Evolutionary conservation across 2,113 vertebrate species (phyloP), one percentile per base, ranked within the genome.

Genomic region (Megaleporinus macrocephalus): DNA sequence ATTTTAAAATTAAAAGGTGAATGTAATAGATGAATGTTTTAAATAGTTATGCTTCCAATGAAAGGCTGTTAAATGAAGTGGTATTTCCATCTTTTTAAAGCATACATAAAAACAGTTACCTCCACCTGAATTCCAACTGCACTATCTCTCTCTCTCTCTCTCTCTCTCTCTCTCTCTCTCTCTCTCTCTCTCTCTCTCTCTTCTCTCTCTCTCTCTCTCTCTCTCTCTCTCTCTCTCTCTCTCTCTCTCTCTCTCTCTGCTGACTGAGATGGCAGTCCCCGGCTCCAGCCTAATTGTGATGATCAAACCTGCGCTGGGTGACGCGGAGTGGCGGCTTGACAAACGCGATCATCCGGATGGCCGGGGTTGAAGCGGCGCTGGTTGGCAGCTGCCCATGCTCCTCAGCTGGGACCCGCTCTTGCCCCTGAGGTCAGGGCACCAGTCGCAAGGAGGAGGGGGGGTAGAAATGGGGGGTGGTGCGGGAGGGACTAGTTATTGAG

Each of bases 301-400:
- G 91, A 94, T 93, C 92, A 94, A 90, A 87, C 86, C 82, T 76
- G 81, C 57, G 59, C 78, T 22, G 76, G 78, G 73, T 94, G 92
- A 94, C 91, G n/a, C 86, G 81, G 89, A 92, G 90, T 95, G 94
- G 94, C 93, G 92, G 91, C 89, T 92, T 94, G 93, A 95, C 94
- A 95, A 92, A 94, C 77, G 90, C 90, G 88, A 90, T 95, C 93
- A 95, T 93, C 91, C 91, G 89, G 91, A 93, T 91, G 87, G 86
- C 83, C 84, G 11, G 65, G 89, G 89, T 91, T 94, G 93, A 94
- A 93, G 89, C 89, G 89, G 90, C 80, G 61, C 82, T 91, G 89
- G 86, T 92, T 95, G 93, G 93, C 94, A 95, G 93, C 91, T 94
- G 91, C 93, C 91, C 89, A 44, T 71, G 86, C 90, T 93, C 89